phyloP scores from a whole-genome alignment of 2,797 vertebrate species.

The Antrozous pallidus region DNA sequence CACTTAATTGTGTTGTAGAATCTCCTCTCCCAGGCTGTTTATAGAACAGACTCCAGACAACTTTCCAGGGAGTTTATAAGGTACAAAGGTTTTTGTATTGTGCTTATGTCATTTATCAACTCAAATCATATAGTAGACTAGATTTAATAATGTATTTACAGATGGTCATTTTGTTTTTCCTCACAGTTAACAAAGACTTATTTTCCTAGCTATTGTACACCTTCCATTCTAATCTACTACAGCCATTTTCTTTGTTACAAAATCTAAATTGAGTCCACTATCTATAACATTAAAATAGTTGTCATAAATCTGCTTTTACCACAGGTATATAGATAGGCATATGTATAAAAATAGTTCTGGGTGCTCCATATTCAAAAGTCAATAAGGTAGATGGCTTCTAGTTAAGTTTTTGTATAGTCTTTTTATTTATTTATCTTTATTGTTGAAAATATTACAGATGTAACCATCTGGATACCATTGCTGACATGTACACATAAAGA shows the following conservation, averaged over 20 bases:
- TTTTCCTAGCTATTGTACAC: neutral
- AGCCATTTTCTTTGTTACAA: slow-evolving; percentile 30
- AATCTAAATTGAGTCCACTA: slow-evolving; percentile 35
- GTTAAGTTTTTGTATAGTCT: neutral
- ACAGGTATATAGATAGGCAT: neutral
- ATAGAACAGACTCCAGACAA: neutral
- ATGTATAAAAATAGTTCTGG: neutral
- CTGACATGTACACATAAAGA: too few species aligned
- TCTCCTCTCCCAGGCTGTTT: too few species aligned
- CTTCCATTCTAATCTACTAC: neutral
- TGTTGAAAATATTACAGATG: too few species aligned
- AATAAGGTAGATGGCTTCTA: neutral
- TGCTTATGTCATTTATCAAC: slow-evolving; percentile 1
- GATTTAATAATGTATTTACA: slow-evolving; percentile 33
- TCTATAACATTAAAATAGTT: neutral
- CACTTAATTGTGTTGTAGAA: neutral
- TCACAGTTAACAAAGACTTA: neutral
- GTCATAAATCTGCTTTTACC: slow-evolving; percentile 12
- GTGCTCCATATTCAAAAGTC: neutral
- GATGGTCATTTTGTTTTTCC: slow-evolving; percentile 19
- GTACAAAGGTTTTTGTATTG: neutral
- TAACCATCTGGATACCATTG: too few species aligned
- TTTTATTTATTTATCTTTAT: neutral
- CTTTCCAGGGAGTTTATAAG: neutral
- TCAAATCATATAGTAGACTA: neutral